Evolutionary conservation across 2,888 invertebrate species (phyloP), one percentile per base, ranked within the genome.

Genomic region (Chymomyza caudatula): DNA sequence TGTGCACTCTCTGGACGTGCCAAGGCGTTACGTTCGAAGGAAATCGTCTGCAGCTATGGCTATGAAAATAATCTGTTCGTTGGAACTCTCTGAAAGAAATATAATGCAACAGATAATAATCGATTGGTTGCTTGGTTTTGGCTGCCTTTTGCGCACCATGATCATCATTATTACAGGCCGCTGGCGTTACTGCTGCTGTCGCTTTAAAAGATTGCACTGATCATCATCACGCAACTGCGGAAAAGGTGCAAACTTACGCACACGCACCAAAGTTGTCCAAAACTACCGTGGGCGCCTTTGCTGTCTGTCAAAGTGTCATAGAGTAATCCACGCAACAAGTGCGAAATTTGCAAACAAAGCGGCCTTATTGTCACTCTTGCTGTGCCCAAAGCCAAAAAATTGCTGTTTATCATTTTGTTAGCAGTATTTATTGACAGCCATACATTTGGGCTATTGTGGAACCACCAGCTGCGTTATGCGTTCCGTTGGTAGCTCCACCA

Each of bases 121-220:
- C 88, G 86, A 82, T 88, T 86, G 79, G 85, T 69, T 87, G 86
- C 87, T 69, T 81, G 84, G 71, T 73, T 86, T 63, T 53, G 74
- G 78, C 69, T 78, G 83, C 74, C 73, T 76, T 68, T 80, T 66
- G 78, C 81, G n/a, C 74, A 85, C 84, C 85, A 69, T 85, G 84
- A 85, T 85, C 83, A 79, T 86, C 80, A 79, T 87, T 87, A 83
- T 73, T 59, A 60, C 54, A 49, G 20, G 6, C 25, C 53, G 55
- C 61, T 49, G 49, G 19, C 17, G n/a, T n/a, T n/a, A n/a, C n/a
- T n/a, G n/a, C n/a, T n/a, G n/a, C n/a, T n/a, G n/a, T n/a, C n/a
- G n/a, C n/a, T n/a, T n/a, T n/a, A n/a, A n/a, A n/a, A 17, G 51
- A 8, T 67, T 58, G 44, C 11, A 8, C 23, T n/a, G 42, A 4